Conservation (phyloP, 2,797 vertebrate species). For the Labroides dimidiatus region DNA sequence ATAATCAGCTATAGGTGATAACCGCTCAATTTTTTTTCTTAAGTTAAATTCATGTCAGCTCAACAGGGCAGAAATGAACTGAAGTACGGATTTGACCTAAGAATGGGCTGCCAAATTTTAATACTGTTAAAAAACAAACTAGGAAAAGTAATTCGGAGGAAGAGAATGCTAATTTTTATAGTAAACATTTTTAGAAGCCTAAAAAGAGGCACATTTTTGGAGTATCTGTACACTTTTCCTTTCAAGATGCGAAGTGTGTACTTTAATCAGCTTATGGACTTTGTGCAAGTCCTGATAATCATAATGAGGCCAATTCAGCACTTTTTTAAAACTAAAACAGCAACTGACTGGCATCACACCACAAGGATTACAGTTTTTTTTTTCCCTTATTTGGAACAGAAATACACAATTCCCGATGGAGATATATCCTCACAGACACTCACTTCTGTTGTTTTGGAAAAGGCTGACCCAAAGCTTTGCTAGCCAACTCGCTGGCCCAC, state of each 20-base stretch:
- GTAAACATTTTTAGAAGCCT: not conserved
- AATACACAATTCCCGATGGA: conserved; percentile 7
- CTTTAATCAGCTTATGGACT: conserved; percentile 13
- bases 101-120: no score
- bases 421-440: conserved; percentile 9
- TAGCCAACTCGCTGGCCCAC: conserved; percentile 26
- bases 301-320: conserved; percentile 23
- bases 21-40: no score
- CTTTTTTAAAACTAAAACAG: conserved; percentile 13
- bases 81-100: no score
- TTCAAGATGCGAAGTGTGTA: not conserved
- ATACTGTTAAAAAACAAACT: no score
- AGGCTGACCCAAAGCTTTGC: conserved; percentile 28
- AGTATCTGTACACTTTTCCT: not conserved
- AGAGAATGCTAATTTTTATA: not conserved
- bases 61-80: no score
- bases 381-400: conserved; percentile 14
- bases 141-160: no score
- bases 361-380: conserved; percentile 9
- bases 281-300: conserved; percentile 17
- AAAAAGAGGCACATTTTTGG: not conserved
- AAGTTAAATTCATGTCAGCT: no score
- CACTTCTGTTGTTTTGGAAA: conserved; percentile 42
- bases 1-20: no score
- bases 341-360: conserved; percentile 10